Percentiles rank a stretch among this genome's conserved stretches.
phyloP scores from a whole-genome alignment of 2,888 invertebrate genomes.

The Gryllus longicercus region DNA sequence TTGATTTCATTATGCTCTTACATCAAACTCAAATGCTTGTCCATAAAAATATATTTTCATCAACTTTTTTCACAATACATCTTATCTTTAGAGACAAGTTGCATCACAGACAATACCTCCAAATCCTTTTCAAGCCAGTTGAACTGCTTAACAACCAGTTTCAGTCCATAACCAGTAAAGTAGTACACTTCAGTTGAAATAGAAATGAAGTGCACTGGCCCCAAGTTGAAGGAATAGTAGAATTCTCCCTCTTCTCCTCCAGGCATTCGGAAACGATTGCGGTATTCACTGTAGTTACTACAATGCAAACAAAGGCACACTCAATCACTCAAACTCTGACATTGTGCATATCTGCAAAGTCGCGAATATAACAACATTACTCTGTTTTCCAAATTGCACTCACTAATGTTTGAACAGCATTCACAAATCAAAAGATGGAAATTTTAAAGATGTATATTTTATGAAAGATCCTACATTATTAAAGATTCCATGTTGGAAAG shows the following conservation, averaged over 20 bases:
- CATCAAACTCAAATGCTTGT: no score
- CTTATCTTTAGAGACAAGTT: no score
- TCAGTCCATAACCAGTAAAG: constrained; percentile 48
- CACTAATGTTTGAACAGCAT: no score
- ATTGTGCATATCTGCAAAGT: background rate
- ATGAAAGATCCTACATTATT: no score
- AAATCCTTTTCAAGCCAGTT: constrained; percentile 52
- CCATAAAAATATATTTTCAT: no score
- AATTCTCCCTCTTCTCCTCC: constrained; percentile 38
- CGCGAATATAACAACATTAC: no score
- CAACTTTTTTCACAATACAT: no score
- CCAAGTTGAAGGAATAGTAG: constrained; percentile 51
- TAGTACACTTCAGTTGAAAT: constrained; percentile 59
- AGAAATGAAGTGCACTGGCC: constrained; percentile 52
- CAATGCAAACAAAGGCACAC: constrained; percentile 31
- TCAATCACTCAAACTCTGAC: background rate
- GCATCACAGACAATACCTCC: constrained; percentile 41
- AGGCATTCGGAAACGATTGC: constrained; percentile 55
- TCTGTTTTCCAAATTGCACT: no score
- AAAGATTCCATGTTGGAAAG: no score
- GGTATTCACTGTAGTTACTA: constrained; percentile 57
- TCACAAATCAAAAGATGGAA: no score
- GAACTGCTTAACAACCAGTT: constrained; percentile 48
- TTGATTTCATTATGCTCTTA: no score
- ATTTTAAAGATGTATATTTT: no score